Conservation (phyloP, 2,113 vertebrate genomes). For the Percina caprodes region DNA sequence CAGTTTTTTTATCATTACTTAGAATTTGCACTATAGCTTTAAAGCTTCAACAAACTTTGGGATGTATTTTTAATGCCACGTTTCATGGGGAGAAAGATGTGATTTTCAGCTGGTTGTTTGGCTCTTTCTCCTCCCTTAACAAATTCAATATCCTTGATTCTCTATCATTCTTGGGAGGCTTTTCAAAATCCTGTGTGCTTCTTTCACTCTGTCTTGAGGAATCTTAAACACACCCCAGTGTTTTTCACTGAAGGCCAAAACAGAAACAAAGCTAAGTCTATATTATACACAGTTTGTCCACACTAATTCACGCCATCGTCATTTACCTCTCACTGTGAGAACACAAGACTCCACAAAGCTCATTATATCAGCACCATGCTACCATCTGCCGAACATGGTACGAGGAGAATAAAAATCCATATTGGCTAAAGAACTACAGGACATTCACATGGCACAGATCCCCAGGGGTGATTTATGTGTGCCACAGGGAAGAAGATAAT, state of each 20-base stretch:
- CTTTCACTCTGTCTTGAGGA: constrained; percentile 3
- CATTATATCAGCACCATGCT: constrained; percentile 39
- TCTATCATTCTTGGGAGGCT: constrained; percentile 1
- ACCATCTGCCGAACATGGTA: constrained; percentile 8
- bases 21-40: background rate
- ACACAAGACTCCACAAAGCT: constrained; percentile 23
- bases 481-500: constrained; percentile 50
- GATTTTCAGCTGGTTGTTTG: constrained; percentile 4
- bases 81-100: background rate
- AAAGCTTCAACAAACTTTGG: constrained; percentile 13
- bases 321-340: constrained; percentile 18
- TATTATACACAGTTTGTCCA: background rate
- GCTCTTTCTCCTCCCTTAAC: background rate
- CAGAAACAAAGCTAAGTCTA: background rate
- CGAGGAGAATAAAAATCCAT: constrained; percentile 18
- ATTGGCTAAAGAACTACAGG: constrained; percentile 30
- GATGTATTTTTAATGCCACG: constrained; percentile 5
- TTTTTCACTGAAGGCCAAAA: constrained; percentile 25
- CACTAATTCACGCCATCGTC: constrained; percentile 29
- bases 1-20: too few species aligned
- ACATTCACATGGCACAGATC: constrained; percentile 38
- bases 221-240: constrained; percentile 15
- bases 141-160: background rate
- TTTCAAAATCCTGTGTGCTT: constrained; percentile 8
- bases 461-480: constrained; percentile 7